Base-by-base conservation (phyloP, 2,888 invertebrate species). In the Aleiodes testaceus region DNA sequence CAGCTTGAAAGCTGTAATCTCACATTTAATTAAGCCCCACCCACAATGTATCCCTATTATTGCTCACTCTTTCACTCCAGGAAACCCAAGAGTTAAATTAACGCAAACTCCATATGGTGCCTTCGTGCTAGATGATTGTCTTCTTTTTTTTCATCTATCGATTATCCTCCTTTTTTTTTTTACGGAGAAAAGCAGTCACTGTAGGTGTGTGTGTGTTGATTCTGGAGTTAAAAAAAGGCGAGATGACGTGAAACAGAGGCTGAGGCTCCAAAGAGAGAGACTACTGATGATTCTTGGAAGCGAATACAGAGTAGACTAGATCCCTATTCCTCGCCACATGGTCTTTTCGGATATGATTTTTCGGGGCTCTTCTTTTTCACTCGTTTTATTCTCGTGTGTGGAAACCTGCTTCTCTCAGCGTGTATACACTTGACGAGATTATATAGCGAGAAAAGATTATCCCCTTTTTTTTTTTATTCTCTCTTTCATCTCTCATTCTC, bases 281-380 rank as follows among this genome's bases (percentile, higher is more conserved):
- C 55, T 53, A 66, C 66, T 74, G 26, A 73, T 74, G 70, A 74
- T 82, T 82, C 82, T 81, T 78, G 77, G 82, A 82, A 82, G 79
- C 75, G 78, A 69, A 7, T 59, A 42, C 42, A 36, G 59, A 59
- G 73, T 68, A 66, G 72, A 72, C 66, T 70, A 18, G 69, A 61
- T 36, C 55, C 65, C 70, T 22, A 52, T 36, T 36, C 9, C 36
- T 36, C 63, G 69, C 76, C 78, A 77, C 79, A 77, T 77, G 77
- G 76, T 77, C 74, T 72, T 73, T 72, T 70, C 67, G 66, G 71
- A 36, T 67, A 52, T 66, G 66, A 66, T 67, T 64, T 66, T 59
- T 36, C 36, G 36, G 9, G 75, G 66, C 52, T 66, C 64, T 2
- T 26, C 26, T 26, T 5, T 26, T 5, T 26, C 26, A 5, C 26